Percentiles rank a stretch among this genome's conserved stretches.
Conservation (phyloP, 2,888 invertebrate genomes). For the Sicus ferrugineus region DNA sequence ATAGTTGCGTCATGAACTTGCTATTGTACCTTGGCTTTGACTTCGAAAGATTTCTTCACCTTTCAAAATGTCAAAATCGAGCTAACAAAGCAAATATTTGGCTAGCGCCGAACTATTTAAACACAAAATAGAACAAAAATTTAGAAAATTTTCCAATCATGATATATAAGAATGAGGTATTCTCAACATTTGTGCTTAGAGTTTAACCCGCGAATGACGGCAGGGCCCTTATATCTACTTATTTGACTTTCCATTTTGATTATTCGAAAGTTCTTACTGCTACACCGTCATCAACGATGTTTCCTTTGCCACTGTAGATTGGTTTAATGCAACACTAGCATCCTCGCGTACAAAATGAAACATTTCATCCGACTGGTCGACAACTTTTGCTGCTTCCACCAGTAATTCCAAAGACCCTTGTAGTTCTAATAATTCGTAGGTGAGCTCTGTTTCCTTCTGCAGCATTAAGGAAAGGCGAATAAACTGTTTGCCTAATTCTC, state of each 20-base stretch:
- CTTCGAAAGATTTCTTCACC: no score
- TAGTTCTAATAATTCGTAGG: constrained; percentile 70
- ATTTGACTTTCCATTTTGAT: no score
- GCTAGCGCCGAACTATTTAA: no score
- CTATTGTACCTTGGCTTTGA: no score
- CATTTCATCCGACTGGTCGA: constrained; percentile 48
- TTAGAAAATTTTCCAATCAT: neutral
- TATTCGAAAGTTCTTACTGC: no score
- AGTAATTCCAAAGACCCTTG: constrained; percentile 77
- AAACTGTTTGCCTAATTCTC: constrained; percentile 71
- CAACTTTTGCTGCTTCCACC: constrained; percentile 69
- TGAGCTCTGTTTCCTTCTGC: constrained; percentile 74
- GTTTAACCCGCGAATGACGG: no score
- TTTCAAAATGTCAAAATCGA: no score
- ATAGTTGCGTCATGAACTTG: no score
- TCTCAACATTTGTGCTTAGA: no score
- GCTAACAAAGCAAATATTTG: no score
- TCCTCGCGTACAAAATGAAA: constrained; percentile 44
- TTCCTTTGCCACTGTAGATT: constrained; percentile 55
- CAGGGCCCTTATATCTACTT: no score
- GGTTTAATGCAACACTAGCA: constrained; percentile 46
- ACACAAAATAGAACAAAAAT: no score
- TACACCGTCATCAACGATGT: constrained; percentile 49
- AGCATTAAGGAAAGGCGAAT: constrained; percentile 70
- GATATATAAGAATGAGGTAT: neutral